A percentile compares a stretch with the other conserved stretches of the same genome.
phyloP scores from a whole-genome alignment of 2,797 vertebrate species.

The Sebastes vulpes region DNA sequence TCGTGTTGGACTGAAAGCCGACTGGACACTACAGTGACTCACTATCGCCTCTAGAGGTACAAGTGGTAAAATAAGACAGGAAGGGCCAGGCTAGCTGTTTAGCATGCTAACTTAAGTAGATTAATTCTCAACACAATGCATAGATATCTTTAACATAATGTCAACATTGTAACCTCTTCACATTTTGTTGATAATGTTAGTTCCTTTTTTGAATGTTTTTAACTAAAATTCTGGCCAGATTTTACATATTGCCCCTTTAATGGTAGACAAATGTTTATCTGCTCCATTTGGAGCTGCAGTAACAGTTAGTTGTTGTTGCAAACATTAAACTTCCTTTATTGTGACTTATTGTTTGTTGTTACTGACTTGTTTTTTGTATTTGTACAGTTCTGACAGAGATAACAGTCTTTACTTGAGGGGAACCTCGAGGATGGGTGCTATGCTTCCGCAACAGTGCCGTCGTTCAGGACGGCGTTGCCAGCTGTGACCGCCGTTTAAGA shows the following conservation, averaged over 20 bases:
- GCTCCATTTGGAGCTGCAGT: not conserved
- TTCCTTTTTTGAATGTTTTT: not conserved
- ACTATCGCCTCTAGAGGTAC: not conserved
- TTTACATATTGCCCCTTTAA: not conserved
- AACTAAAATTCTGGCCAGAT: not conserved
- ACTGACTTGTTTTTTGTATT: not conserved
- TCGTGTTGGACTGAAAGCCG: not conserved
- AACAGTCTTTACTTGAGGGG: too few relatives aligned
- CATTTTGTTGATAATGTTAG: not conserved
- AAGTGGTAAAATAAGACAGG: not conserved
- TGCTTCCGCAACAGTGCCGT: too few relatives aligned
- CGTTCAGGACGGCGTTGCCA: too few relatives aligned
- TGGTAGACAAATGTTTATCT: not conserved
- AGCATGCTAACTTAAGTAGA: not conserved
- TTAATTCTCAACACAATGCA: not conserved
- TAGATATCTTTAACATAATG: not conserved
- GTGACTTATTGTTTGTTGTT: not conserved
- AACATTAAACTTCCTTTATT: not conserved
- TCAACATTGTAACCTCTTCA: too few relatives aligned
- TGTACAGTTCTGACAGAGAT: too few relatives aligned
- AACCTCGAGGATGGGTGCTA: too few relatives aligned
- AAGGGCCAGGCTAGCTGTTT: not conserved
- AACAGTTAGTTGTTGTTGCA: not conserved
- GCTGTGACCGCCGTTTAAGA: not conserved
- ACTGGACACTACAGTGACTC: not conserved